phyloP scores from a whole-genome alignment of 2,797 vertebrate genomes.

The Coregonus suidteri region DNA sequence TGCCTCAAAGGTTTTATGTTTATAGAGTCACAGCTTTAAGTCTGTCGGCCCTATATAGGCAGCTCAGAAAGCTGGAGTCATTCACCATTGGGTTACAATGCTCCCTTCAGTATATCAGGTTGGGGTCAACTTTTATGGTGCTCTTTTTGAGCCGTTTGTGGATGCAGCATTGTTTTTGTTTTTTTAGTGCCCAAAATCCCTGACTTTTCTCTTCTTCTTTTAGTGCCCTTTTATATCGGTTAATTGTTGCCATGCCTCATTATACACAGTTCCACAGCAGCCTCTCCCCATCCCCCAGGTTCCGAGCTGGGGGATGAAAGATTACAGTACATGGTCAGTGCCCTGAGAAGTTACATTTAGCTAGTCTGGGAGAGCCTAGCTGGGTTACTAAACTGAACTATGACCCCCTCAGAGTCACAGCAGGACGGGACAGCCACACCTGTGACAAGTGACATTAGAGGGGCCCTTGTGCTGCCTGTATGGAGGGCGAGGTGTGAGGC shows the following conservation, averaged over 20 bases:
- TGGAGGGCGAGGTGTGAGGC: not conserved
- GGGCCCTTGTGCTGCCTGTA: not conserved
- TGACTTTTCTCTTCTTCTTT: slow-evolving; percentile 52
- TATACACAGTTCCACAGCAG: slow-evolving; percentile 47
- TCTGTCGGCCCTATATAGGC: not conserved
- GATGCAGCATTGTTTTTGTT: slow-evolving; percentile 9
- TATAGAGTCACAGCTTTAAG: not conserved
- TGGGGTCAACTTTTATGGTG: not conserved
- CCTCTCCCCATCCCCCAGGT: slow-evolving; percentile 31
- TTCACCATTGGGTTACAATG: not conserved
- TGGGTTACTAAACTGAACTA: not conserved
- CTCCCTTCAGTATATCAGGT: not conserved
- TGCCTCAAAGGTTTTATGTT: not conserved
- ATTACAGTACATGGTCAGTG: slow-evolving; percentile 32
- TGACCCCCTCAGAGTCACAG: not conserved
- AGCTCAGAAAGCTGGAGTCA: not conserved
- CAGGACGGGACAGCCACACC: not conserved
- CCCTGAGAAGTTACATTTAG: not conserved
- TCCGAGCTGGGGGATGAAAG: slow-evolving; percentile 46
- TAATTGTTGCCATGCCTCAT: slow-evolving; percentile 49
- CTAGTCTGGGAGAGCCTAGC: slow-evolving; percentile 9
- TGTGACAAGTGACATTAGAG: not conserved
- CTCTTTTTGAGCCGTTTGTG: not conserved
- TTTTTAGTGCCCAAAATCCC: slow-evolving; percentile 18
- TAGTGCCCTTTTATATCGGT: slow-evolving; percentile 2